Conservation (phyloP, 2,888 invertebrate species). For the Tachina lurida region DNA sequence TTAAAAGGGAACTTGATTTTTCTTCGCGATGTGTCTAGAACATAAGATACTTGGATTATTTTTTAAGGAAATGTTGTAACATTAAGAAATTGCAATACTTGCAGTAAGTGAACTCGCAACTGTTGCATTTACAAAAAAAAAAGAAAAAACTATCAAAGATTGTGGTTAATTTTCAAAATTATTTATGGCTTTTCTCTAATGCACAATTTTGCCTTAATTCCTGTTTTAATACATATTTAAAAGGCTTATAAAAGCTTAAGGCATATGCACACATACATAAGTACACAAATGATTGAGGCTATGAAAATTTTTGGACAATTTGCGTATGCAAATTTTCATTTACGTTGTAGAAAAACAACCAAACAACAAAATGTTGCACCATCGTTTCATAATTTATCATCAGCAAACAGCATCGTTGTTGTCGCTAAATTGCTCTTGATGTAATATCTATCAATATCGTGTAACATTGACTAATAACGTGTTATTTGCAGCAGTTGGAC, state of each 20-base stretch:
- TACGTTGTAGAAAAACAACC: background rate
- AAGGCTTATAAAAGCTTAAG: conserved; percentile 1
- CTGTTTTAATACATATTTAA: background rate
- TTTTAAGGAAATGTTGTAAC: too few relatives aligned
- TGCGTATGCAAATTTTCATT: conserved; percentile 42
- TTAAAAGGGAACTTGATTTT: conserved; percentile 34
- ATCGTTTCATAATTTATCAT: conserved; percentile 16
- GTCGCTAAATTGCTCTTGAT: background rate
- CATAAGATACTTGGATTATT: background rate
- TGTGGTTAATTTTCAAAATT: background rate
- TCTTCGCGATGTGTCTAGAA: background rate
- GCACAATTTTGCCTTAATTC: background rate
- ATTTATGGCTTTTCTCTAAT: background rate
- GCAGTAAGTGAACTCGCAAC: too few relatives aligned
- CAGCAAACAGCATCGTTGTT: background rate
- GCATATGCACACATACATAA: background rate
- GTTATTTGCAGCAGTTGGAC: background rate
- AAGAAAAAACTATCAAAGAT: too few relatives aligned
- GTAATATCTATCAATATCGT: conserved; percentile 34
- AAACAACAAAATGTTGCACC: conserved; percentile 6
- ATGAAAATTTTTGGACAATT: conserved; percentile 24
- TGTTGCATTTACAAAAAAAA: too few relatives aligned
- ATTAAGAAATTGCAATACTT: background rate
- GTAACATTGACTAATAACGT: conserved; percentile 37
- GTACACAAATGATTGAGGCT: conserved; percentile 40